A percentile compares a stretch with the other conserved stretches of the same genome.
These are phyloP conservation scores for Dorcus parallelipipedus DNA, from an alignment of 2,888 invertebrate genomes.

Conservation along the genomic window DNA sequence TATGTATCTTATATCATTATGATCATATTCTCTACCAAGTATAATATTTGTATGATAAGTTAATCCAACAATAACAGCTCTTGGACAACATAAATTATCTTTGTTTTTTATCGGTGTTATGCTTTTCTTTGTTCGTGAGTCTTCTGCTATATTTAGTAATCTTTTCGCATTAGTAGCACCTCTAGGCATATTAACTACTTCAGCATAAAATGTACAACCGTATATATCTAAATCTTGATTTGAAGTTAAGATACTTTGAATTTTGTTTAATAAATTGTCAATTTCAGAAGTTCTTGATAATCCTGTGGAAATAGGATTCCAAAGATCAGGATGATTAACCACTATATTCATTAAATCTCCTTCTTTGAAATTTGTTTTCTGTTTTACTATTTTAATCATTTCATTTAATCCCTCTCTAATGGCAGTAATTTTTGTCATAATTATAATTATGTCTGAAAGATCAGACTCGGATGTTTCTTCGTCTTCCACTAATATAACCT, in stretches of 20 bases:
- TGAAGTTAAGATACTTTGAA: background rate
- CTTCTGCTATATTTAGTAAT: background rate
- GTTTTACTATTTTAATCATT: conserved; percentile 1
- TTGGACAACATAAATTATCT: background rate
- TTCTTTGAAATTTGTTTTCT: conserved; percentile 10
- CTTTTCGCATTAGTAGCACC: background rate
- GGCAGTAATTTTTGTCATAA: background rate
- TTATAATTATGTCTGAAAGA: no score
- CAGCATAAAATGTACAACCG: background rate
- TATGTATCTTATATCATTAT: no score
- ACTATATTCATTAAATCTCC: background rate
- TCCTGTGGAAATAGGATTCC: background rate
- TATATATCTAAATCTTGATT: background rate
- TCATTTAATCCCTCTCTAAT: background rate
- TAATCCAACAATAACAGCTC: background rate
- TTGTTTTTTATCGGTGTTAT: background rate
- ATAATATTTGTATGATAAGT: background rate
- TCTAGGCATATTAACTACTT: background rate
- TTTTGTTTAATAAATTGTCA: background rate
- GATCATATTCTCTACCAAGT: background rate
- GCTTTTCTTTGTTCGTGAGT: background rate
- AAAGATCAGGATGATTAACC: background rate
- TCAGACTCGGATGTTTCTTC: no score
- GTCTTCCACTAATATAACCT: no score
- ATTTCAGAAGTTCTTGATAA: no score